Evolutionary conservation across 2,113 vertebrate species (phyloP).

Genomic region (Agapornis roseicollis): DNA sequence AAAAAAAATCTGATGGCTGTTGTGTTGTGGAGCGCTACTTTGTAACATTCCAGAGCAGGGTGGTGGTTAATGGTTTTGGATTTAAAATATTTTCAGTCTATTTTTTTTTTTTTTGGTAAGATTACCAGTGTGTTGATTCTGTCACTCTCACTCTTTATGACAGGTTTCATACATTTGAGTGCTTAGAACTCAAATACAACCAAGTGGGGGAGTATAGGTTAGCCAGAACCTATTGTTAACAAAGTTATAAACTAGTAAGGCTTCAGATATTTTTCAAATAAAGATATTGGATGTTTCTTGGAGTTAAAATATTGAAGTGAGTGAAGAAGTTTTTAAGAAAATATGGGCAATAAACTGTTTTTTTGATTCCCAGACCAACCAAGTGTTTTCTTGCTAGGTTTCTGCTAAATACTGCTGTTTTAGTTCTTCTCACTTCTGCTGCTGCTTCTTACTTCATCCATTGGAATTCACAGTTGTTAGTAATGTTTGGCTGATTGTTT

Average conservation of each 20-base stretch:
- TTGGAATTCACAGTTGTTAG: not conserved
- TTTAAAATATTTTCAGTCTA: not conserved
- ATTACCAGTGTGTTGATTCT: not conserved
- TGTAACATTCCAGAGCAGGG: not conserved
- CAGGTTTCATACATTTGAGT: not conserved
- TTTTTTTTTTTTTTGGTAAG: not conserved
- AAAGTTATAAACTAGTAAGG: not conserved
- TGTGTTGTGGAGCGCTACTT: not conserved
- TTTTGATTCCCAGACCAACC: not conserved
- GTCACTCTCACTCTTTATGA: not conserved
- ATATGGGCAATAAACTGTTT: not conserved
- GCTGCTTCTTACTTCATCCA: not conserved
- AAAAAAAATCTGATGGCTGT: not conserved
- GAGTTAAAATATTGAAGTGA: not conserved
- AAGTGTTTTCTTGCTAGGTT: not conserved
- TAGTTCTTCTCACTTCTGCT: not conserved
- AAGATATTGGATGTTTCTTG: not conserved
- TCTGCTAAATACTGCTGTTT: not conserved
- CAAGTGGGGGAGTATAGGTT: not conserved
- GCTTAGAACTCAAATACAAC: not conserved
- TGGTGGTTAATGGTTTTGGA: not conserved
- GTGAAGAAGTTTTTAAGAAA: not conserved
- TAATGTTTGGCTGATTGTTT: not conserved
- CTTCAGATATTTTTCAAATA: not conserved
- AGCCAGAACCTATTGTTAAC: not conserved